phyloP scores from a whole-genome alignment of 2,113 vertebrate species.

The Suncus etruscus region DNA sequence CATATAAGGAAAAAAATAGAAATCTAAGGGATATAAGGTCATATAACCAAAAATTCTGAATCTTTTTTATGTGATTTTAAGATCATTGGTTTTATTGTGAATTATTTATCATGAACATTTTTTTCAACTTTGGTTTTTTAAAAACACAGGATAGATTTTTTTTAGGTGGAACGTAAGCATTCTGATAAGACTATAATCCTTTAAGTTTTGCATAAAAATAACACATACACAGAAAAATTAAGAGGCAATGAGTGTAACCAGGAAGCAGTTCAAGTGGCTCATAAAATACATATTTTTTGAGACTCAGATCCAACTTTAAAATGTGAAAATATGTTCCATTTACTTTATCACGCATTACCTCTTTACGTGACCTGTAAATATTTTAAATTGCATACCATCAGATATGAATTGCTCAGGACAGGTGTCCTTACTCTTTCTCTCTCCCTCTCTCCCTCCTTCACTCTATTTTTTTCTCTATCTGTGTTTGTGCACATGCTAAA shows the following conservation, averaged over 20 bases:
- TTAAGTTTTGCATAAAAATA: slow-evolving; percentile 20
- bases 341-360: background rate
- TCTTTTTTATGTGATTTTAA: slow-evolving; percentile 16
- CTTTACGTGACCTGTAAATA: background rate
- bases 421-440: background rate
- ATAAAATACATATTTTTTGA: background rate
- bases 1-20: background rate
- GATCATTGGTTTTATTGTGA: background rate
- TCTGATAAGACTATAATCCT: background rate
- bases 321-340: background rate
- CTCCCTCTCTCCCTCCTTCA: too few species aligned
- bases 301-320: background rate
- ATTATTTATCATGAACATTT: slow-evolving; percentile 20
- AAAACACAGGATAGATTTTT: background rate
- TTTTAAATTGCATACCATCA: slow-evolving; percentile 28
- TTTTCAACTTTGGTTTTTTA: slow-evolving; percentile 13
- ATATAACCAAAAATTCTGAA: background rate
- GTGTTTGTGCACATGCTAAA: too few species aligned
- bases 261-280: background rate
- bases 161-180: background rate
- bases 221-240: background rate
- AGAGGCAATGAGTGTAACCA: background rate
- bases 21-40: background rate
- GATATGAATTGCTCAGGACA: background rate
- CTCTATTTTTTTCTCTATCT: too few species aligned